Conservation (phyloP, 2,113 vertebrate species). For the Cyrtonyx montezumae region DNA sequence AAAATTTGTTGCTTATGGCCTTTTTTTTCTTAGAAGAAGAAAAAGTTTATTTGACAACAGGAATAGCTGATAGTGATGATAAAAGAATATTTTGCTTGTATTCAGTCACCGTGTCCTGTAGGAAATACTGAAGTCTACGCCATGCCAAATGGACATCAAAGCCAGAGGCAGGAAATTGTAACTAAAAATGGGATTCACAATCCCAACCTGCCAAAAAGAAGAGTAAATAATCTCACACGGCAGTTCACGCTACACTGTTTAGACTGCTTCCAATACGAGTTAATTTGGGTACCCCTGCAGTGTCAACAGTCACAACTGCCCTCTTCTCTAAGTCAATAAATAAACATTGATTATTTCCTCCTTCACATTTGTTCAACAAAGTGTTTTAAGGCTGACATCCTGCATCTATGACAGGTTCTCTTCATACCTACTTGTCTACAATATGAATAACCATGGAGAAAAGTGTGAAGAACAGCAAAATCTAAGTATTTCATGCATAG, state of each 20-base stretch:
- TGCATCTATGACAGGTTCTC: neutral
- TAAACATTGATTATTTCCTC: conserved; percentile 30
- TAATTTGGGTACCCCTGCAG: conserved; percentile 6
- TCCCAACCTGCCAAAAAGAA: neutral
- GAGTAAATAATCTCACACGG: conserved; percentile 33
- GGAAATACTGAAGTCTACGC: neutral
- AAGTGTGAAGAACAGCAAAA: neutral
- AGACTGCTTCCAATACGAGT: neutral
- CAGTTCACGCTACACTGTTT: neutral
- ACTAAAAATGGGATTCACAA: neutral
- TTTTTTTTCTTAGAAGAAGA: neutral
- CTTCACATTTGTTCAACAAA: neutral
- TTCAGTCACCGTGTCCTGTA: neutral
- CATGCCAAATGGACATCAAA: neutral
- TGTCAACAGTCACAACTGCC: conserved; percentile 32
- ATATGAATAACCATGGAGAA: neutral
- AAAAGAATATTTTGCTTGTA: neutral
- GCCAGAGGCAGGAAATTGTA: neutral
- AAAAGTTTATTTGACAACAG: neutral
- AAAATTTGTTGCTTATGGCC: neutral
- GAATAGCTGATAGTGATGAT: neutral
- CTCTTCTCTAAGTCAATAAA: conserved; percentile 30
- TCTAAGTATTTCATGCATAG: neutral
- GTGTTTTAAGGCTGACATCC: neutral
- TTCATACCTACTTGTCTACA: neutral